These are phyloP conservation scores for Lathronympha strigana DNA, from an alignment of 2,888 invertebrate genomes.

Conservation along the genomic window DNA sequence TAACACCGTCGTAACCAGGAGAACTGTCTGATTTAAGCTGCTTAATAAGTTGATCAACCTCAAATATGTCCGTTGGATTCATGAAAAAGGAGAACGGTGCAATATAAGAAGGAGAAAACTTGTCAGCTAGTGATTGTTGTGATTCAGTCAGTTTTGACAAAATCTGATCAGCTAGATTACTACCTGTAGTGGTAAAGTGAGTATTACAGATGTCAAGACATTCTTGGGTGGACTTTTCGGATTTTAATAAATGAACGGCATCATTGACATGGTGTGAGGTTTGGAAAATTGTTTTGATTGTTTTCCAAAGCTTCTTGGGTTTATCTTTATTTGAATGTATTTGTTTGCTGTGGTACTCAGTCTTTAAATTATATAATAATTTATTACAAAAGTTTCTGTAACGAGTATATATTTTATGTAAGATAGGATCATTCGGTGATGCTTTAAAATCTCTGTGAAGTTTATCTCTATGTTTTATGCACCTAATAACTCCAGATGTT, in stretches of 20 bases:
- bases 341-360: not conserved
- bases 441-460: not conserved
- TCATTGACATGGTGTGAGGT: not conserved
- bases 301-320: not conserved
- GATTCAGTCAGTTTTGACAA: not conserved
- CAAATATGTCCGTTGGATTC: no score
- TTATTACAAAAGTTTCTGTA: not conserved
- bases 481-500: not conserved
- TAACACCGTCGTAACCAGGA: no score
- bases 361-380: not conserved
- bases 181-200: not conserved
- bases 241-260: not conserved
- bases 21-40: no score
- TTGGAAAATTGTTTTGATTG: not conserved
- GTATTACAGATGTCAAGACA: not conserved
- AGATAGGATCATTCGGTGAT: not conserved
- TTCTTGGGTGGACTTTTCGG: not conserved
- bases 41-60: no score
- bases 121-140: no score
- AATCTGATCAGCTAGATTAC: not conserved
- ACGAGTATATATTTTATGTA: not conserved
- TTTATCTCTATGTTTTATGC: conserved; percentile 1
- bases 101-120: no score
- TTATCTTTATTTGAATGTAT: not conserved
- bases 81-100: no score